phyloP scores from a whole-genome alignment of 1,140 invertebrate species.

The Drosophila sproati region DNA sequence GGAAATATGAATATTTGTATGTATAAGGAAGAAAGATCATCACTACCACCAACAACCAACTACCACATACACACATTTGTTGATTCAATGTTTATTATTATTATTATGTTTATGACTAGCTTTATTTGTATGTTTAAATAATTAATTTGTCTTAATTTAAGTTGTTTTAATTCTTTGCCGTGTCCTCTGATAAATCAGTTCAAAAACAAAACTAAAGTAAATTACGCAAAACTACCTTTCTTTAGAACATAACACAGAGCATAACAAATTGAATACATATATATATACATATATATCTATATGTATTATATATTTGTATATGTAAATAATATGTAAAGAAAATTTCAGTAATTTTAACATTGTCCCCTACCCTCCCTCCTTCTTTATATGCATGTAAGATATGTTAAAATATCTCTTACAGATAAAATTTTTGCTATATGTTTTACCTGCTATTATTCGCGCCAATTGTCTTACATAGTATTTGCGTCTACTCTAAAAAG shows the following conservation, averaged over 20 bases:
- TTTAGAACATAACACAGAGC: slow-evolving; percentile 42
- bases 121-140: slow-evolving; percentile 68
- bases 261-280: slow-evolving; percentile 76
- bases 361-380: slow-evolving; percentile 11
- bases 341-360: slow-evolving; percentile 45
- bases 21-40: slow-evolving; percentile 59
- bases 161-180: slow-evolving; percentile 62
- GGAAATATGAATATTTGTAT: slow-evolving; percentile 9
- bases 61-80: slow-evolving; percentile 72
- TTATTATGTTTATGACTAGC: slow-evolving; percentile 73
- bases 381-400: slow-evolving; percentile 47
- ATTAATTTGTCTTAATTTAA: slow-evolving; percentile 73
- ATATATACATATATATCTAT: slow-evolving; percentile 43
- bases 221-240: slow-evolving; percentile 30
- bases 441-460: slow-evolving; percentile 47
- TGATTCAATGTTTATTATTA: slow-evolving; percentile 82
- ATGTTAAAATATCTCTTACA: slow-evolving; percentile 14
- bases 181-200: slow-evolving; percentile 55
- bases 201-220: slow-evolving; percentile 28
- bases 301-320: slow-evolving; percentile 60
- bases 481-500: slow-evolving; percentile 64
- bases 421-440: slow-evolving; percentile 25
- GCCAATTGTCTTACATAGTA: slow-evolving; percentile 75
- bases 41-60: slow-evolving; percentile 70
- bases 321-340: slow-evolving; percentile 15